A percentile compares a stretch with the other conserved stretches of the same genome.
Conservation (phyloP, 2,888 invertebrate genomes). For the Parnassius apollo region DNA sequence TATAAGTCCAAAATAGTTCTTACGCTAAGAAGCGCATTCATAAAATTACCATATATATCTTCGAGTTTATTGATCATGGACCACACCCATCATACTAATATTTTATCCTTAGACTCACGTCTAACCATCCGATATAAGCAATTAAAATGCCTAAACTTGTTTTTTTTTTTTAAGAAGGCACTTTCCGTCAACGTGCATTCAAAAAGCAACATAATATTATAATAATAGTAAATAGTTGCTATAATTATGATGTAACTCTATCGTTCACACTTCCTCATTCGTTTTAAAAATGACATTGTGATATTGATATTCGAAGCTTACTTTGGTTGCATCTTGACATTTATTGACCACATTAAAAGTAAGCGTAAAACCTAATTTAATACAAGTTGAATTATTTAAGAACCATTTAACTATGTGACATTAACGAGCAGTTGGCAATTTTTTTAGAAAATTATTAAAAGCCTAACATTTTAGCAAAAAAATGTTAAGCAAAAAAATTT, state of each 20-base stretch:
- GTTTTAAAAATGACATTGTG: no score
- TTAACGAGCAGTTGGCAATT: no score
- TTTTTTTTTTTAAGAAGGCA: slow-evolving; percentile 10
- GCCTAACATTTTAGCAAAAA: no score
- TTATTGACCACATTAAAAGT: no score
- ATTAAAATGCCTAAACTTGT: slow-evolving; percentile 44
- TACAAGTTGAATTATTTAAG: not conserved
- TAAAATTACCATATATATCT: slow-evolving; percentile 46
- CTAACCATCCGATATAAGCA: slow-evolving; percentile 47
- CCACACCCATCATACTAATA: slow-evolving; percentile 49
- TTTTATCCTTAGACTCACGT: slow-evolving; percentile 46
- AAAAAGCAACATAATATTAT: slow-evolving; percentile 2
- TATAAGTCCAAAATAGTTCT: slow-evolving; percentile 18
- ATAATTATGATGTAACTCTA: no score
- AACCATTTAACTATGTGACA: no score
- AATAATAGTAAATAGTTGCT: no score
- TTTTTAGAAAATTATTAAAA: no score
- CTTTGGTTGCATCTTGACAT: no score
- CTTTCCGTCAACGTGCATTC: slow-evolving; percentile 1
- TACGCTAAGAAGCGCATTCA: slow-evolving; percentile 31
- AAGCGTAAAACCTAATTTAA: not conserved
- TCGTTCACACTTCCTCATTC: no score
- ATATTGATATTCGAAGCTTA: no score
- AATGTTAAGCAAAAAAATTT: no score
- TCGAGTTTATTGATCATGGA: slow-evolving; percentile 45